Base-by-base conservation (phyloP, 2,888 invertebrate species). In the Antheraea yamamai region DNA sequence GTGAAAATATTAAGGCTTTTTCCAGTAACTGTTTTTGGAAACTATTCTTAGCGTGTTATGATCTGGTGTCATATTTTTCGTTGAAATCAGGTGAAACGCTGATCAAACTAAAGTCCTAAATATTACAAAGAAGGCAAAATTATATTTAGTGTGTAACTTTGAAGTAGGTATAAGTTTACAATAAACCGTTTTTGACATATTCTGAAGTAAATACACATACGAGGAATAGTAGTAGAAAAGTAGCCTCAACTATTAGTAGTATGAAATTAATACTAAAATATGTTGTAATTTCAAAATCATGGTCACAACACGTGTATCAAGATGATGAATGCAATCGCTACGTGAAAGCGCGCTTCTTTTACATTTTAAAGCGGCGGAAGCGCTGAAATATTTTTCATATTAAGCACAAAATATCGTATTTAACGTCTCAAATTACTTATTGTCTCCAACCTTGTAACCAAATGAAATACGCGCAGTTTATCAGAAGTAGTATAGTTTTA, bases 261-360 rank as follows among this genome's bases (percentile, higher is more conserved):
- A 2, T 61, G 10, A 61, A 12, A 23, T 61, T 61, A 23, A 61
- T 61, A 66, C 30, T 26, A 1, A 64, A 26, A 64, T 64, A 18
- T 26, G 1, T 18, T 66, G 14, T 16, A 55, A 58, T 75, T 52
- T 6, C 6, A 61, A 74, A 76, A 73, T 16, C 26, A 71, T 86
- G 83, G 88, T 64, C 64, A 81, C 75, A 79, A 61, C 80, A 81
- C 78, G 80, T 55, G 78, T 80, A 83, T 81, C 78, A 79, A 85
- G 81, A 85, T 89, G 89, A 89, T 88, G 86, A 89, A 89, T 88
- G 87, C 85, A 87, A 87, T 88, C 85, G 86, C 82, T 84, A 81
- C 83, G 82, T 81, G 78, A 79, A 80, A 82, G 81, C 81, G 78
- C 76, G 82, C 81, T 81, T 81, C 79, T 80, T 77, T 75, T 51